A percentile compares a stretch with the other conserved stretches of the same genome.
Conservation (phyloP, 2,888 invertebrate species). For the Beris morrisii region DNA sequence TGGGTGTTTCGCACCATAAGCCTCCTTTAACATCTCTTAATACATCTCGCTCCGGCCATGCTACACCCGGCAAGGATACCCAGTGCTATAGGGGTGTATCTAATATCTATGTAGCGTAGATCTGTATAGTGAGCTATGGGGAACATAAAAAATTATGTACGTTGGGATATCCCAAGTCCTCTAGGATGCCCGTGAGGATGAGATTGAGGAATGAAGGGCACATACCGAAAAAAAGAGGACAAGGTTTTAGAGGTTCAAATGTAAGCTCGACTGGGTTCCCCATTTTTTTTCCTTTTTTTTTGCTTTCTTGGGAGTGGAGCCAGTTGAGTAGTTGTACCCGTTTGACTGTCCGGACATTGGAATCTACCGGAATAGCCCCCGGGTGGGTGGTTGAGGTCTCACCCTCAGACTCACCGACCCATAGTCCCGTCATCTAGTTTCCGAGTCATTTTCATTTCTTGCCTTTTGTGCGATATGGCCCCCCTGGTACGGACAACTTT, state of each 20-base stretch:
- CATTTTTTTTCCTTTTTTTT: constrained; percentile 17
- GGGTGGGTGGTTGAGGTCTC: background rate
- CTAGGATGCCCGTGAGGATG: constrained; percentile 8
- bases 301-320: constrained; percentile 33
- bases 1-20: constrained; percentile 31
- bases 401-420: background rate
- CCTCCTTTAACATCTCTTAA: too few relatives aligned
- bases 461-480: constrained; percentile 28
- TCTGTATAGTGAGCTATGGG: constrained; percentile 14
- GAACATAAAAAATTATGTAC: constrained; percentile 36
- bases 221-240: constrained; percentile 18
- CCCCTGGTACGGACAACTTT: constrained; percentile 25
- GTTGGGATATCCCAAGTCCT: constrained; percentile 31
- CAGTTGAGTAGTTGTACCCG: constrained; percentile 38
- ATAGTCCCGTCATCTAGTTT: constrained; percentile 13
- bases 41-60: too few relatives aligned
- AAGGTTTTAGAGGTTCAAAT: constrained; percentile 23
- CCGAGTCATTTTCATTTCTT: constrained; percentile 28
- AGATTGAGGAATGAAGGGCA: constrained; percentile 26
- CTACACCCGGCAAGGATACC: too few relatives aligned
- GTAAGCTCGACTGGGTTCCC: constrained; percentile 22
- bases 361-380: constrained; percentile 29
- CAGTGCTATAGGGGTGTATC: too few relatives aligned
- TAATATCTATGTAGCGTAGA: too few relatives aligned
- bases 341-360: constrained; percentile 33